A percentile compares a stretch with the other conserved stretches of the same genome.
phyloP scores from a whole-genome alignment of 2,888 invertebrate genomes.

The Pedicia rivosa region DNA sequence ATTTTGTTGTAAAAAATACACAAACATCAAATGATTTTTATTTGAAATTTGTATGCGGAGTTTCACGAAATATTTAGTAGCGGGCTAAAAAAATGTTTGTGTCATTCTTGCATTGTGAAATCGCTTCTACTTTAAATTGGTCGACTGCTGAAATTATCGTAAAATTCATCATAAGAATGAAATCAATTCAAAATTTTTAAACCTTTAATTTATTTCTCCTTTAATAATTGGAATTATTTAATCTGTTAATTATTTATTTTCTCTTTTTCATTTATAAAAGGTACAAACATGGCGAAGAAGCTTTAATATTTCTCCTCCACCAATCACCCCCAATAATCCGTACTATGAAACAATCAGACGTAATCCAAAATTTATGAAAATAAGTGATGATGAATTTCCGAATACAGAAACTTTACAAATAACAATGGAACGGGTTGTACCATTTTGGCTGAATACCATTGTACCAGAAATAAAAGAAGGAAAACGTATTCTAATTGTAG shows the following conservation, averaged over 20 bases:
- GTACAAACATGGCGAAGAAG: conserved; percentile 78
- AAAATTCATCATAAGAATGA: too few relatives aligned
- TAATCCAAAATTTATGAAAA: conserved; percentile 56
- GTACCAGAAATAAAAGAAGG: conserved; percentile 58
- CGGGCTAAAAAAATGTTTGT: too few relatives aligned
- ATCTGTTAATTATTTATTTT: too few relatives aligned
- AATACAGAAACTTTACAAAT: conserved; percentile 72
- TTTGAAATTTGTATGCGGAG: too few relatives aligned
- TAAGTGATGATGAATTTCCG: conserved; percentile 64
- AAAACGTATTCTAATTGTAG: conserved; percentile 68
- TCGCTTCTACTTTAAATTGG: too few relatives aligned
- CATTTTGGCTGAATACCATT: conserved; percentile 80
- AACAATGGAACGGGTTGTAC: conserved; percentile 67
- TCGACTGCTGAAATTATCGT: too few relatives aligned
- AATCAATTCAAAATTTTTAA: too few relatives aligned
- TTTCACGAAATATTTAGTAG: too few relatives aligned
- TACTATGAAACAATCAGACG: conserved; percentile 65
- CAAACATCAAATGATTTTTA: too few relatives aligned
- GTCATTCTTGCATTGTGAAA: too few relatives aligned
- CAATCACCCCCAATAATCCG: conserved; percentile 62
- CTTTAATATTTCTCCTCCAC: conserved; percentile 70
- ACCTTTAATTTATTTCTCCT: not conserved
- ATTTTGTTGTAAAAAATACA: too few relatives aligned
- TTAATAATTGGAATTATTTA: not conserved
- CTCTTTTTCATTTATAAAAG: too few relatives aligned